Percentiles rank a stretch among this genome's conserved stretches.
These are phyloP conservation scores for Tethea ocularis DNA, from an alignment of 2,888 invertebrate genomes.

Conservation along the genomic window DNA sequence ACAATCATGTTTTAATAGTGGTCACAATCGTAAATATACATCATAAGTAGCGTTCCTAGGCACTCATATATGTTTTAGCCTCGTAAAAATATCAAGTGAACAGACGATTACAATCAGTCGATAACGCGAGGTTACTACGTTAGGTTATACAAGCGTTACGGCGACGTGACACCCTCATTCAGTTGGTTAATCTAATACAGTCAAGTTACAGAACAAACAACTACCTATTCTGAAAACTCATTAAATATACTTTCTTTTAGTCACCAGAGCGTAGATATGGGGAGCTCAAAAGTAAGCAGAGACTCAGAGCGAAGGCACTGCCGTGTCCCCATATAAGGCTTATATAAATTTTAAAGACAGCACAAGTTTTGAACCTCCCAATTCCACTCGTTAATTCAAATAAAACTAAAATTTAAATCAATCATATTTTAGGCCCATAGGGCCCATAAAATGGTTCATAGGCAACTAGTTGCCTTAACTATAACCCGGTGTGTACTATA, in stretches of 20 bases:
- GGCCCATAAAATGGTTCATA: background rate
- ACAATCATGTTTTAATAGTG: conserved; percentile 78
- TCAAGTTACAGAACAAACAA: conserved; percentile 8
- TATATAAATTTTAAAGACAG: background rate
- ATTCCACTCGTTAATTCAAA: background rate
- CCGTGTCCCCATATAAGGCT: background rate
- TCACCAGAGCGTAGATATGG: background rate
- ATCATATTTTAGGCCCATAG: background rate
- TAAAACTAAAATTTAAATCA: background rate
- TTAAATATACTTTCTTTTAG: background rate
- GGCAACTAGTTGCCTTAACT: background rate
- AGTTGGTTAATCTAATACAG: conserved; percentile 6
- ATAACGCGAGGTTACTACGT: conserved; percentile 53
- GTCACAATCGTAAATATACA: conserved; percentile 75
- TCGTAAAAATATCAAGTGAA: conserved; percentile 48
- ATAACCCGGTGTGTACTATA: background rate
- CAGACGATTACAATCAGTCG: conserved; percentile 60
- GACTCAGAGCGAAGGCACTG: background rate
- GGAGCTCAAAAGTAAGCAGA: background rate
- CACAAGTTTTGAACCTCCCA: background rate
- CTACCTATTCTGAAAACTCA: background rate
- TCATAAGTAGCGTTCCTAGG: conserved; percentile 82
- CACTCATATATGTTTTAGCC: conserved; percentile 77
- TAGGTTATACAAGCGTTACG: conserved; percentile 35
- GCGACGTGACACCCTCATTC: conserved; percentile 42